A percentile compares a stretch with the other conserved stretches of the same genome.
Conservation (phyloP, 2,113 vertebrate genomes). For the Megaleporinus macrocephalus region DNA sequence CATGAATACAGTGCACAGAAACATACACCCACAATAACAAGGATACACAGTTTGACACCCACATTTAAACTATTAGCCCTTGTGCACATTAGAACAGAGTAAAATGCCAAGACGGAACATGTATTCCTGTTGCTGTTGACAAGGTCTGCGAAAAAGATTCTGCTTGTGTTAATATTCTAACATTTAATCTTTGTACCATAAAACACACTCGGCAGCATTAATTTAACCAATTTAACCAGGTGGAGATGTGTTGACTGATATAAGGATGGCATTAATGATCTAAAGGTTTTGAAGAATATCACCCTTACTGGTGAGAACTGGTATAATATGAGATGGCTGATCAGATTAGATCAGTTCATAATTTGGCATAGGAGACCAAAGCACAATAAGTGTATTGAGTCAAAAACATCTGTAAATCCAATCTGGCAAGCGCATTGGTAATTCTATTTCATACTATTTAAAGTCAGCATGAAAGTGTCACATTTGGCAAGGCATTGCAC, state of each 20-base stretch:
- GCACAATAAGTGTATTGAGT: not conserved
- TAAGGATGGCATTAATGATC: not conserved
- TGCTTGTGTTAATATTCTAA: conserved; percentile 23
- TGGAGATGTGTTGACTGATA: not conserved
- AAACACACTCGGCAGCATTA: not conserved
- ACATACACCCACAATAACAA: conserved; percentile 31
- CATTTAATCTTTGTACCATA: conserved; percentile 28
- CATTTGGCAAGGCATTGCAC: conserved; percentile 31
- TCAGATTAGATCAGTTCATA: not conserved
- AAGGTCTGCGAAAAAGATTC: conserved; percentile 12
- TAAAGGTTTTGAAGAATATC: not conserved
- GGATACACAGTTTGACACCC: conserved; percentile 25
- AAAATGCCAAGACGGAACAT: conserved; percentile 17
- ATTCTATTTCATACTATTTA: conserved; percentile 21
- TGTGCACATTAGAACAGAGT: conserved; percentile 35
- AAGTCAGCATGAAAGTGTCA: conserved; percentile 29
- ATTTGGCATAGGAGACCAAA: not conserved
- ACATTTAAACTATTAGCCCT: conserved; percentile 16
- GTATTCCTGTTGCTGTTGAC: not conserved
- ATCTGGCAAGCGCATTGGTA: conserved; percentile 32
- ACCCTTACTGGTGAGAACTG: not conserved
- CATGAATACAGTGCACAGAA: conserved; percentile 47
- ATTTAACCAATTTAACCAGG: not conserved
- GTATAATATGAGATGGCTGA: not conserved
- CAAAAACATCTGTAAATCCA: conserved; percentile 15